These are phyloP conservation scores for Mionectes macconnelli DNA, from an alignment of 2,113 vertebrate species.

Conservation along the genomic window DNA sequence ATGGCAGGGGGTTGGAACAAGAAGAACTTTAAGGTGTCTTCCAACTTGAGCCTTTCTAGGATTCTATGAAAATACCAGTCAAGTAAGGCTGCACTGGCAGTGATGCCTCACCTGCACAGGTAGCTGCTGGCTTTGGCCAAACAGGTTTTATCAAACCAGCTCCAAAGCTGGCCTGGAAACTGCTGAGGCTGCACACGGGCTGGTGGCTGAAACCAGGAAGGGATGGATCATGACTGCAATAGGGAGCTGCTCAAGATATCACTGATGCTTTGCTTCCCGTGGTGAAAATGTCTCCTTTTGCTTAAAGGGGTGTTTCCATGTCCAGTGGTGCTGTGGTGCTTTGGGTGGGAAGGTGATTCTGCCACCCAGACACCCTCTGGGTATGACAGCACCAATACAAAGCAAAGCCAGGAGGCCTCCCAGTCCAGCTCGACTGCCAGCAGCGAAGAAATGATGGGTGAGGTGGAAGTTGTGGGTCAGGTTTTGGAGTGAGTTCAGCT, in stretches of 20 bases:
- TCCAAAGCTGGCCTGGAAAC: neutral
- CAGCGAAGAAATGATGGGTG: neutral
- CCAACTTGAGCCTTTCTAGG: neutral
- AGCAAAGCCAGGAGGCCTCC: neutral
- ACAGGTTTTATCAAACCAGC: neutral
- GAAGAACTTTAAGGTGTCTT: neutral
- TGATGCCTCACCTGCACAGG: neutral
- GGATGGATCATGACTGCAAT: accelerated
- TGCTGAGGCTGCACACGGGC: neutral
- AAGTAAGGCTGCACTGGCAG: neutral
- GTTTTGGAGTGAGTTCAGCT: neutral
- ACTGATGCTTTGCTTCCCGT: neutral
- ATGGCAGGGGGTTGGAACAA: neutral
- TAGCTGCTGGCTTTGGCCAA: neutral
- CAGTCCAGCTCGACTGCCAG: neutral
- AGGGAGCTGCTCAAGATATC: accelerated
- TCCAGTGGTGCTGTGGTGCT: accelerated
- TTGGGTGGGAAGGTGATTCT: neutral
- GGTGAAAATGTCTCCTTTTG: neutral
- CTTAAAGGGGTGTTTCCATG: neutral
- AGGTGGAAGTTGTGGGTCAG: neutral
- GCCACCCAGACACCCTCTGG: neutral
- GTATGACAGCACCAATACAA: neutral
- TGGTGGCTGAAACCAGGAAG: neutral
- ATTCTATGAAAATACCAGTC: neutral